These are phyloP conservation scores for Tinea semifulvella DNA, from an alignment of 2,888 invertebrate genomes.

Conservation along the genomic window DNA sequence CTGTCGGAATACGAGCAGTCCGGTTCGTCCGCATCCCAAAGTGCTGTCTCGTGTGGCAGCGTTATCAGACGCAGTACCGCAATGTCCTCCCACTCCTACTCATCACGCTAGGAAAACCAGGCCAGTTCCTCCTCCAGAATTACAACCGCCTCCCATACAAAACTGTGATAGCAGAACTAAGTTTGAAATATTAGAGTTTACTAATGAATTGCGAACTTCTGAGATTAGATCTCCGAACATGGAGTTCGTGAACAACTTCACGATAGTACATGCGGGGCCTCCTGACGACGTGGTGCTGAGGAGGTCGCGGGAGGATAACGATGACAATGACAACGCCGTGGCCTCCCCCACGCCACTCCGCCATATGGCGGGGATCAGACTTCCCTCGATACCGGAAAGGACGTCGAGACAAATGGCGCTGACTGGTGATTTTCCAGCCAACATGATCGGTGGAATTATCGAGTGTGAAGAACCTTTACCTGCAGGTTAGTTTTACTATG, in stretches of 20 bases:
- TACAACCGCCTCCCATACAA: constrained; percentile 62
- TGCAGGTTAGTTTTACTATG: constrained; percentile 69
- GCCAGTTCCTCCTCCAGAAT: constrained; percentile 64
- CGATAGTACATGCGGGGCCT: constrained; percentile 59
- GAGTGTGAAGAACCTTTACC: constrained; percentile 86
- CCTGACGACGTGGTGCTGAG: constrained; percentile 59
- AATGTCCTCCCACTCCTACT: constrained; percentile 89
- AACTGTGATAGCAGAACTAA: constrained; percentile 43
- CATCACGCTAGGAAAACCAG: constrained; percentile 80
- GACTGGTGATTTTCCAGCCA: constrained; percentile 62
- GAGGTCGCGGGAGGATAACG: constrained; percentile 46
- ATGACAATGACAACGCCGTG: constrained; percentile 54
- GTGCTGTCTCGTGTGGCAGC: constrained; percentile 66
- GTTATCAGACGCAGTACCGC: constrained; percentile 57
- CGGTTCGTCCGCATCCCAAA: constrained; percentile 70
- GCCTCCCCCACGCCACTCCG: constrained; percentile 70
- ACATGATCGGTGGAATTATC: constrained; percentile 64
- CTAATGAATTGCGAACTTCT: constrained; percentile 56
- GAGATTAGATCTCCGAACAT: constrained; percentile 63
- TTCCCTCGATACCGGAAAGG: constrained; percentile 85
- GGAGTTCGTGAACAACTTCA: constrained; percentile 66
- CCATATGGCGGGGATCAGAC: constrained; percentile 76
- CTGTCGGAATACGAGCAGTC: constrained; percentile 37
- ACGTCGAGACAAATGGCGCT: constrained; percentile 65
- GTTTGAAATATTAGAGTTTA: constrained; percentile 58